Conservation (phyloP, 1,140 invertebrate genomes). For the Atta cephalotes region DNA sequence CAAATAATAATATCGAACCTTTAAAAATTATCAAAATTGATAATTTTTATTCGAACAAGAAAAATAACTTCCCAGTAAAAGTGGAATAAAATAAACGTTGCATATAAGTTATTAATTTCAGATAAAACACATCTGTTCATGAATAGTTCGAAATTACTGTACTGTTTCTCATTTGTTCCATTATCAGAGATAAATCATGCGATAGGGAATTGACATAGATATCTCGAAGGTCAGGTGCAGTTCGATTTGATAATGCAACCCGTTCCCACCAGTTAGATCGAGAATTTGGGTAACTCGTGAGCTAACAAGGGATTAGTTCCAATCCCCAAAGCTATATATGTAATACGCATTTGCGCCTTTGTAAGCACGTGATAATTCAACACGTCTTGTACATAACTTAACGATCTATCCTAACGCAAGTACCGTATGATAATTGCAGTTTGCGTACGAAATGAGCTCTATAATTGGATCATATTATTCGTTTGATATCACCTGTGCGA, state of each 20-base stretch:
- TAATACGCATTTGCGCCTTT: conserved; percentile 32
- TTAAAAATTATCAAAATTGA: neutral
- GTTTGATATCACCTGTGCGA: conserved; percentile 13
- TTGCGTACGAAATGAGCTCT: conserved; percentile 17
- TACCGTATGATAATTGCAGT: neutral
- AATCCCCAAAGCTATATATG: conserved; percentile 24
- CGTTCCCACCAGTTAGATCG: neutral
- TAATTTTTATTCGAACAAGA: neutral
- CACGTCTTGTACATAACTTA: conserved; percentile 28
- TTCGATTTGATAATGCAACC: conserved; percentile 21
- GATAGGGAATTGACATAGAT: conserved; percentile 8
- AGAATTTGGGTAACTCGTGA: conserved; percentile 5
- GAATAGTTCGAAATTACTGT: neutral
- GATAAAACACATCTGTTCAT: neutral
- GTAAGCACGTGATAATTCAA: conserved; percentile 36
- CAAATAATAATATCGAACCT: neutral
- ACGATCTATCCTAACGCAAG: conserved; percentile 40
- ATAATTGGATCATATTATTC: conserved; percentile 30
- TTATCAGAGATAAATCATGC: neutral
- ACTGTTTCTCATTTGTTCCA: neutral
- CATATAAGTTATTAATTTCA: neutral
- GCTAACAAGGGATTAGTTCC: conserved; percentile 16
- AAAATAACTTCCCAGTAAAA: neutral
- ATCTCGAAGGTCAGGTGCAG: neutral
- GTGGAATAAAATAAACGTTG: neutral